Conservation (phyloP, 2,888 invertebrate genomes). For the Coremacera marginata region DNA sequence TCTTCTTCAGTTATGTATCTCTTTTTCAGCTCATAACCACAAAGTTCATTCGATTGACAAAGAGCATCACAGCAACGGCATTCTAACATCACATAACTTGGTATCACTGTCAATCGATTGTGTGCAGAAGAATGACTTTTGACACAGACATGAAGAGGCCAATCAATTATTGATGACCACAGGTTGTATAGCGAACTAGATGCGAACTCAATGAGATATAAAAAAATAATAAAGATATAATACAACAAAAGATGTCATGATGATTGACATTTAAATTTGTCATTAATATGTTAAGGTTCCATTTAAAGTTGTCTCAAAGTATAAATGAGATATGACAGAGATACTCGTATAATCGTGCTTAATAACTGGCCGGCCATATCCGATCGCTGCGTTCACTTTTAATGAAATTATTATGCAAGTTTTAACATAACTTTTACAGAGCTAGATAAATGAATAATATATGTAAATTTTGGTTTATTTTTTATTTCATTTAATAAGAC, state of each 20-base stretch:
- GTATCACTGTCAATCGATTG: not conserved
- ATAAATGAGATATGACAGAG: too few species aligned
- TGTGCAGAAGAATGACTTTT: slow-evolving; percentile 2
- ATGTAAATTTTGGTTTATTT: slow-evolving; percentile 1
- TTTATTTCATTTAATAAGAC: not conserved
- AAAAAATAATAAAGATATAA: not conserved
- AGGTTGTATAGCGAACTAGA: not conserved
- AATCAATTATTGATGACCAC: slow-evolving; percentile 27
- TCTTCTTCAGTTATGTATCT: too few species aligned
- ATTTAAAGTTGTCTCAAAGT: not conserved
- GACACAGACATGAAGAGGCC: slow-evolving; percentile 13
- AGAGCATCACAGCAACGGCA: not conserved
- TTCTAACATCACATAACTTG: not conserved
- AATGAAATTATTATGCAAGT: not conserved
- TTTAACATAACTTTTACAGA: not conserved
- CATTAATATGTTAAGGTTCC: slow-evolving; percentile 18
- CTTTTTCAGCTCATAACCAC: not conserved
- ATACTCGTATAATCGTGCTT: not conserved
- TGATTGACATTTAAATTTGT: slow-evolving; percentile 24
- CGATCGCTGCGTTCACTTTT: not conserved
- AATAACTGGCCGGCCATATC: not conserved
- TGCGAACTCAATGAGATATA: not conserved
- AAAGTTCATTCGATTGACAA: not conserved
- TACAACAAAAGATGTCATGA: slow-evolving; percentile 6
- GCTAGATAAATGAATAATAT: not conserved